Percentiles rank a stretch among this genome's conserved stretches.
Evolutionary conservation across 2,113 vertebrate genomes (phyloP).

Genomic region (Oreotragus oreotragus): DNA sequence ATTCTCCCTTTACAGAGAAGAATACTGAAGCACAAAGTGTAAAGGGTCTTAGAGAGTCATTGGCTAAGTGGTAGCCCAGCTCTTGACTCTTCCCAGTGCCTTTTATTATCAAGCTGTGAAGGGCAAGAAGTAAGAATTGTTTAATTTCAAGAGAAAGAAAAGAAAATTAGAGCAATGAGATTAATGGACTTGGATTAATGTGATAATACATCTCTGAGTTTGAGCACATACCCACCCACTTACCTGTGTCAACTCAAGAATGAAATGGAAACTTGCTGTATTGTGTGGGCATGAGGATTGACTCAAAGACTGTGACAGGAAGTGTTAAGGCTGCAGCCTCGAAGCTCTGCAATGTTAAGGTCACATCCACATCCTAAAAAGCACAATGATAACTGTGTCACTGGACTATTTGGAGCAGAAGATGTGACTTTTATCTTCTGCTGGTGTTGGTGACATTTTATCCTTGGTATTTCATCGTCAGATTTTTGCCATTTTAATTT

Average conservation of each 20-base stretch:
- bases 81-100: background rate
- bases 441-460: conserved; percentile 56
- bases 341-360: background rate
- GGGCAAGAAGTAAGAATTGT: background rate
- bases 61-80: background rate
- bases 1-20: background rate
- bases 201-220: background rate
- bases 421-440: background rate
- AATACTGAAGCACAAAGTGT: background rate
- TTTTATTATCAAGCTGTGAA: conserved; percentile 6
- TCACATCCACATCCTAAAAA: background rate
- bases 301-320: conserved; percentile 47
- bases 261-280: conserved; percentile 50
- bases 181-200: conserved; percentile 12
- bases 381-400: background rate
- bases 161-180: background rate
- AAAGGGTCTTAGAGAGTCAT: background rate
- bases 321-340: background rate
- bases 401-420: background rate
- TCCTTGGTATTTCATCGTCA: conserved; percentile 51
- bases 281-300: conserved; percentile 45
- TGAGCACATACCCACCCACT: background rate
- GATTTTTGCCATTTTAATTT: conserved; percentile 30
- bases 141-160: conserved; percentile 32
- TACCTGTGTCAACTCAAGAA: conserved; percentile 60